Evolutionary conservation across 2,113 vertebrate species (phyloP).

Genomic region (Campylomormyrus numenius): DNA sequence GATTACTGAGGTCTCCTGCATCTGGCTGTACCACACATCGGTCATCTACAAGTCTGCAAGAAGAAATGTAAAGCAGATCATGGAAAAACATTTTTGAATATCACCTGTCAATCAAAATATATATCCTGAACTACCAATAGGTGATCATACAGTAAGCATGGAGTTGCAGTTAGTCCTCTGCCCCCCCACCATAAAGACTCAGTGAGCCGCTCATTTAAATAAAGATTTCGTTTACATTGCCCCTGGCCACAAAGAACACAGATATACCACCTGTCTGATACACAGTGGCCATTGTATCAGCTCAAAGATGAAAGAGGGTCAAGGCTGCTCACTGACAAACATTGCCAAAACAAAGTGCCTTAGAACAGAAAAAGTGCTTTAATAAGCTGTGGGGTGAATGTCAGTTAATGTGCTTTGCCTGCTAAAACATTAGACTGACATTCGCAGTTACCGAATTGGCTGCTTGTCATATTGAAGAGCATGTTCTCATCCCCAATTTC

Average conservation of each 20-base stretch:
- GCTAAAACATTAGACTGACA: background rate
- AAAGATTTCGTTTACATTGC: background rate
- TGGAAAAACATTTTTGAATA: background rate
- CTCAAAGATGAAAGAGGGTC: background rate
- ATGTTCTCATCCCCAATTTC: background rate
- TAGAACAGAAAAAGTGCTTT: background rate
- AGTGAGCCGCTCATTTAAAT: background rate
- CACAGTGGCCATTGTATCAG: background rate
- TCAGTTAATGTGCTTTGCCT: background rate
- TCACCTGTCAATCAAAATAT: background rate
- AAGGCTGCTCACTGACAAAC: background rate
- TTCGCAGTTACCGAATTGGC: background rate
- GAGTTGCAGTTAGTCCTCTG: background rate
- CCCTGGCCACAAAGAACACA: background rate
- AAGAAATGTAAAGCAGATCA: constrained; percentile 14
- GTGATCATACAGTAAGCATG: background rate
- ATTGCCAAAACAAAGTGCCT: background rate
- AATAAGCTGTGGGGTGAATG: background rate
- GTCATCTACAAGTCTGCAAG: constrained; percentile 88
- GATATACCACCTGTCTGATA: background rate
- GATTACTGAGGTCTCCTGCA: constrained; percentile 89
- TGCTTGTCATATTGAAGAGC: background rate
- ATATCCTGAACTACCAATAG: background rate
- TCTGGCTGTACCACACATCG: constrained; percentile 97
- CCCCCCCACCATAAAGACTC: background rate